Percentiles rank a stretch among this genome's conserved stretches.
Conservation (phyloP, 2,888 invertebrate species). For the Sarcophaga carnaria region DNA sequence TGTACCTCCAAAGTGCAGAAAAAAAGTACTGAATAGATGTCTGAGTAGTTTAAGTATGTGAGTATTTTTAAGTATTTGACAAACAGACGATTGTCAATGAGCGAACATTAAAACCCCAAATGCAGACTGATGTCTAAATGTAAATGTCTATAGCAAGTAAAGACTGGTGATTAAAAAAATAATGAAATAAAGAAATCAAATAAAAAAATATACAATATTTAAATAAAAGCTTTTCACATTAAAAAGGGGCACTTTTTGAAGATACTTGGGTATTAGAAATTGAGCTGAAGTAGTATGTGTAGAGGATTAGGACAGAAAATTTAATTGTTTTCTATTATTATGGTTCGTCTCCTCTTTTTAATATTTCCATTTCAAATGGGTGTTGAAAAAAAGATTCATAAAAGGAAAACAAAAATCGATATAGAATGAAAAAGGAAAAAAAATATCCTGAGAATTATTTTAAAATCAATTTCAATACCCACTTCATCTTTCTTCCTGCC, state of each 20-base stretch:
- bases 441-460: slow-evolving; percentile 60
- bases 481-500: neutral
- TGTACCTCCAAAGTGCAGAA: slow-evolving; percentile 28
- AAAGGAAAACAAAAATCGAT: neutral
- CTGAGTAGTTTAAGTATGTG: slow-evolving; percentile 51
- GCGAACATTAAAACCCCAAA: slow-evolving; percentile 24
- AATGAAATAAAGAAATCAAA: neutral
- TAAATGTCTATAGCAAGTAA: neutral
- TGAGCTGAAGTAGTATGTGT: neutral
- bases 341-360: neutral
- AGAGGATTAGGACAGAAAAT: slow-evolving; percentile 36
- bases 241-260: neutral
- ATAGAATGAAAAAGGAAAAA: neutral
- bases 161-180: slow-evolving; percentile 3
- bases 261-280: neutral
- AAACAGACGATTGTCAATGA: slow-evolving; percentile 68
- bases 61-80: slow-evolving; percentile 63
- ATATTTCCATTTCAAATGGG: slow-evolving; percentile 52
- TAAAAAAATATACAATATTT: neutral
- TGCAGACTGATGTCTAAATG: too few species aligned
- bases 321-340: slow-evolving; percentile 49
- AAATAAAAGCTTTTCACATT: neutral
- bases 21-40: slow-evolving; percentile 41
- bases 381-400: slow-evolving; percentile 49
- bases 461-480: slow-evolving; percentile 64